phyloP scores from a whole-genome alignment of 2,113 vertebrate genomes.

The Mastomys natalensis region DNA sequence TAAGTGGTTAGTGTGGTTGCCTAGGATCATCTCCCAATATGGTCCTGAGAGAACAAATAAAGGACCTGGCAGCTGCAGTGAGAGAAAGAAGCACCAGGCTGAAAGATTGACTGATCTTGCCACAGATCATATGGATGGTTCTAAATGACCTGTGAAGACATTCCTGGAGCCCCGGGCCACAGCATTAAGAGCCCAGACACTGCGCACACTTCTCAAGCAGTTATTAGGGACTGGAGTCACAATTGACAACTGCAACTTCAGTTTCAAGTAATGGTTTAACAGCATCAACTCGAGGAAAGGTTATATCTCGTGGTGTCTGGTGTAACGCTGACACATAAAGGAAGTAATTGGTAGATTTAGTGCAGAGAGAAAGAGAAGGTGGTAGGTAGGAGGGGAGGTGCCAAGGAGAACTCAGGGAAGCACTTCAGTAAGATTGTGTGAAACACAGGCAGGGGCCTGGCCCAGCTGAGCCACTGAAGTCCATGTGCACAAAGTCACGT shows the following conservation, averaged over 20 bases:
- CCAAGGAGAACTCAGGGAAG: neutral
- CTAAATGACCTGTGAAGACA: slow-evolving; percentile 88
- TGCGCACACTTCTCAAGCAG: slow-evolving; percentile 84
- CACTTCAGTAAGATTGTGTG: neutral
- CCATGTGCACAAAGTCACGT: rapidly evolving
- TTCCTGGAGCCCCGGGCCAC: slow-evolving; percentile 84
- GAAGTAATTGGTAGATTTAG: slow-evolving; percentile 88
- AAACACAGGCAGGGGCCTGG: slow-evolving; percentile 63
- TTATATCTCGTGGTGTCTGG: slow-evolving; percentile 82
- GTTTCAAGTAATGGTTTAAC: slow-evolving; percentile 89
- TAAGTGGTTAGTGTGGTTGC: slow-evolving; percentile 50
- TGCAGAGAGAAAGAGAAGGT: slow-evolving; percentile 71
- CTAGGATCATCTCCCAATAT: neutral
- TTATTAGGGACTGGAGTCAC: slow-evolving; percentile 88
- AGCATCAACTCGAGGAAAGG: slow-evolving; percentile 86
- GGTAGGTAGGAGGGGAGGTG: slow-evolving; percentile 69
- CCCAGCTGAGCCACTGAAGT: neutral
- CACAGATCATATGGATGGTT: slow-evolving; percentile 87
- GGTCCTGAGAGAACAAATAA: slow-evolving; percentile 70
- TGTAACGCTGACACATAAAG: slow-evolving; percentile 85
- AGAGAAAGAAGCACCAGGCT: slow-evolving; percentile 69
- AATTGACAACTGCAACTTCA: slow-evolving; percentile 86
- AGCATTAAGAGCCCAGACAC: slow-evolving; percentile 83
- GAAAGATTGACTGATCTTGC: slow-evolving; percentile 85
- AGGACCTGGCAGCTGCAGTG: slow-evolving; percentile 50